phyloP scores from a whole-genome alignment of 1,140 invertebrate genomes.

The Fopius arisanus region DNA sequence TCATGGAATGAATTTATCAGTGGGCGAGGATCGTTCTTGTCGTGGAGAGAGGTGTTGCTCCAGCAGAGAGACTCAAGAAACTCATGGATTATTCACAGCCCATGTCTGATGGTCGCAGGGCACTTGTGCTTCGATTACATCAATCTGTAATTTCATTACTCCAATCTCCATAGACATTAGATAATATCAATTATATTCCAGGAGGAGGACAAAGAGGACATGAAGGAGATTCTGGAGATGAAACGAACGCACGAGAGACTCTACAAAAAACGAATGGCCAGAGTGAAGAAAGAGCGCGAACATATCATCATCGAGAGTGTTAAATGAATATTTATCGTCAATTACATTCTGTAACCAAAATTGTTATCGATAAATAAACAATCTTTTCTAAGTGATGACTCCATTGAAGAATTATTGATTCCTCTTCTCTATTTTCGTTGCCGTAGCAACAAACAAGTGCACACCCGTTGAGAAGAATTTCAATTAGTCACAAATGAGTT shows the following conservation, averaged over 20 bases:
- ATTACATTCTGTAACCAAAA: background rate
- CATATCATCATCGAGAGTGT: background rate
- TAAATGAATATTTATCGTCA: background rate
- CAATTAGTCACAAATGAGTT: constrained; percentile 39
- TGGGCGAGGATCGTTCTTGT: constrained; percentile 98
- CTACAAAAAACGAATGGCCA: constrained; percentile 71
- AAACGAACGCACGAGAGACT: constrained; percentile 82
- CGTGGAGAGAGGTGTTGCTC: constrained; percentile 93
- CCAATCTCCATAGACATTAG: background rate
- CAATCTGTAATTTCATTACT: constrained; percentile 72
- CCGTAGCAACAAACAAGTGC: constrained; percentile 26
- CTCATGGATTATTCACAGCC: constrained; percentile 93
- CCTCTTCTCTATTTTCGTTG: background rate
- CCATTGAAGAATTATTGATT: background rate
- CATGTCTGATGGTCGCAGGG: constrained; percentile 89
- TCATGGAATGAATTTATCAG: constrained; percentile 59
- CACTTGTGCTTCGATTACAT: constrained; percentile 84
- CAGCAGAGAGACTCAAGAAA: constrained; percentile 83
- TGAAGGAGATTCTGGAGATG: constrained; percentile 92
- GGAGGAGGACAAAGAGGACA: constrained; percentile 92
- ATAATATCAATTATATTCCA: constrained; percentile 57
- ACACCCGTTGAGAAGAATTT: background rate
- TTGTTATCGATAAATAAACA: constrained; percentile 4
- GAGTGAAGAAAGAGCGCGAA: constrained; percentile 32
- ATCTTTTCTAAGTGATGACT: background rate